A percentile compares a stretch with the other conserved stretches of the same genome.
phyloP scores from a whole-genome alignment of 2,113 vertebrate genomes.

The Sinocyclocheilus maitianheensis region DNA sequence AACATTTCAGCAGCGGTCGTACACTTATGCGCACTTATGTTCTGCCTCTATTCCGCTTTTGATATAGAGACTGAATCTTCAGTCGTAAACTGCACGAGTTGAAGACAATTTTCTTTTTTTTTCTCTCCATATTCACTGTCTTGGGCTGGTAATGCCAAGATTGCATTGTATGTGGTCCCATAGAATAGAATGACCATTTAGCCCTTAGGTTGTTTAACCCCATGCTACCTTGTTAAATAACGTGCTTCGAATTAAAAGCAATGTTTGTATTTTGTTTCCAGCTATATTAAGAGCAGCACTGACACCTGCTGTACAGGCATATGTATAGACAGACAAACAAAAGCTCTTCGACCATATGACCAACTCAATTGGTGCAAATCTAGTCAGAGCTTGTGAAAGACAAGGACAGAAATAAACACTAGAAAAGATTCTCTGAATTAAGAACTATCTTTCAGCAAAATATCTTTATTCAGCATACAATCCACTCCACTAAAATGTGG shows the following conservation, averaged over 20 bases:
- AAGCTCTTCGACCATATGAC: neutral
- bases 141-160: neutral
- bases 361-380: neutral
- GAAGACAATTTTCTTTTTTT: neutral
- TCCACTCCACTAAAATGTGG: neutral
- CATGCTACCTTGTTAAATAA: neutral
- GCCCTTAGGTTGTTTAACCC: too few relatives aligned
- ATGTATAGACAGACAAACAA: neutral
- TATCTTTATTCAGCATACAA: conserved; percentile 9
- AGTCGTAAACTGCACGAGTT: too few relatives aligned
- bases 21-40: neutral
- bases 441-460: neutral
- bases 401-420: neutral
- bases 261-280: neutral
- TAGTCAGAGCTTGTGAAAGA: neutral
- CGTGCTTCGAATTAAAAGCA: neutral
- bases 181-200: neutral
- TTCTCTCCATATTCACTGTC: neutral
- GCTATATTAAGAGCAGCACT: conserved; percentile 26
- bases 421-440: neutral
- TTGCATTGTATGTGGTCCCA: neutral
- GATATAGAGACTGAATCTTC: neutral
- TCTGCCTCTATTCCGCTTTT: neutral
- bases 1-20: neutral
- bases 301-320: conserved; percentile 61